Conservation (phyloP, 2,113 vertebrate species). For the Heliornis fulica region DNA sequence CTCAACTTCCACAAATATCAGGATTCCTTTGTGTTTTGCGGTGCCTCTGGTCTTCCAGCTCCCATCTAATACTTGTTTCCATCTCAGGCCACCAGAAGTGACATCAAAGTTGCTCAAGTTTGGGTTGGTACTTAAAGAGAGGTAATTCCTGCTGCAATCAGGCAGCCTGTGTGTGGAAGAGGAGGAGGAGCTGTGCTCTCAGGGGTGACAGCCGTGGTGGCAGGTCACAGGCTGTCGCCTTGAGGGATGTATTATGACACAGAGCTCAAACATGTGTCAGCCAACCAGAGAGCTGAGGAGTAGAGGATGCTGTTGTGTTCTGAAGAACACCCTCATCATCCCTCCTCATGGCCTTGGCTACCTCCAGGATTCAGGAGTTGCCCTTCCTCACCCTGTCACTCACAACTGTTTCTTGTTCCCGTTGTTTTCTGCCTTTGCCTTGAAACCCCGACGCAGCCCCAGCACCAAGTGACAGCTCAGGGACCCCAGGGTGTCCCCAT, state of each 20-base stretch:
- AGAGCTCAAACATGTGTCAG: no score
- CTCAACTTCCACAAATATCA: no score
- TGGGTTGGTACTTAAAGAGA: not conserved
- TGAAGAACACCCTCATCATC: no score
- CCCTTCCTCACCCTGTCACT: not conserved
- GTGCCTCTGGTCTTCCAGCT: not conserved
- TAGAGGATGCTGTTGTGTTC: rapidly evolving
- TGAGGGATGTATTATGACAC: rapidly evolving
- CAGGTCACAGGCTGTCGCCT: no score
- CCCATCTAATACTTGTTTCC: not conserved
- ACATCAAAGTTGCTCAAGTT: not conserved
- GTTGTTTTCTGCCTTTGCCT: not conserved
- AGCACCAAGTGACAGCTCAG: not conserved
- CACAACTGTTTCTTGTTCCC: not conserved
- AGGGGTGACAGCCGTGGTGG: rapidly evolving
- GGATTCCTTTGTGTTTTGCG: not conserved
- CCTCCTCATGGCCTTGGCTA: no score
- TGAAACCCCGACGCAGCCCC: rapidly evolving
- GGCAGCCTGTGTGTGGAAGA: no score
- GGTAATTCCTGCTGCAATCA: not conserved
- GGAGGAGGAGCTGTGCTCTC: not conserved
- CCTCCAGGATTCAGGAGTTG: not conserved
- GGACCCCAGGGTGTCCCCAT: rapidly evolving
- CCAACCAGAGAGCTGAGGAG: not conserved
- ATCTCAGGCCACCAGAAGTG: not conserved